Percentiles rank a stretch among this genome's conserved stretches.
phyloP scores from a whole-genome alignment of 1,140 invertebrate genomes.

The Scaptomyza montana region DNA sequence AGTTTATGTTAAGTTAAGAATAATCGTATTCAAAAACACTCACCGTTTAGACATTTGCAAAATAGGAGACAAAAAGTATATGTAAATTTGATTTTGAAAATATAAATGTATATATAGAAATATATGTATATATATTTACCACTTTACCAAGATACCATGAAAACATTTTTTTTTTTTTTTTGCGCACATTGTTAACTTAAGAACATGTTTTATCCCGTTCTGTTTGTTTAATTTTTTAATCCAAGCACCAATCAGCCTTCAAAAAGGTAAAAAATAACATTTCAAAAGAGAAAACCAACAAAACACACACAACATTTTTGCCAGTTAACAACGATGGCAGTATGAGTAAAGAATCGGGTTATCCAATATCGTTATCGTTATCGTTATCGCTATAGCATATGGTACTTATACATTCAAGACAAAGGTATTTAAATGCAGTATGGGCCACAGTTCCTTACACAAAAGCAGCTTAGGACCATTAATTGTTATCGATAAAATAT shows the following conservation, averaged over 20 bases:
- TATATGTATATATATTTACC: conserved; percentile 56
- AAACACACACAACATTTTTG: conserved; percentile 33
- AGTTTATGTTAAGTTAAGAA: conserved; percentile 49
- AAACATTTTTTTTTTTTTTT: conserved; percentile 64
- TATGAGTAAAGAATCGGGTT: conserved; percentile 11
- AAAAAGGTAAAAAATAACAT: conserved; percentile 36
- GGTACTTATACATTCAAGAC: conserved; percentile 15
- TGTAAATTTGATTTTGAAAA: conserved; percentile 55
- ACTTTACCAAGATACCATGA: conserved; percentile 75
- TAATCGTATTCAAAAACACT: conserved; percentile 81
- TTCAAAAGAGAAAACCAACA: conserved; percentile 27
- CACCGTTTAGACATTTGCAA: conserved; percentile 83
- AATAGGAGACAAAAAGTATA: conserved; percentile 58
- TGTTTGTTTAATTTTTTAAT: conserved; percentile 38
- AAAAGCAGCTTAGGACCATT: conserved; percentile 28
- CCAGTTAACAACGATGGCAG: conserved; percentile 16
- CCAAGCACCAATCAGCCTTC: conserved; percentile 72
- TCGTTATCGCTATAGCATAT: conserved; percentile 19
- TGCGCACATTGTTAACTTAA: conserved; percentile 66
- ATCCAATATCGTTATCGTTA: conserved; percentile 21
- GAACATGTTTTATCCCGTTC: conserved; percentile 57
- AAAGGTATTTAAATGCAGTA: conserved; percentile 12
- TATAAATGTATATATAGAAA: conserved; percentile 19
- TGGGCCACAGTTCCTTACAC: conserved; percentile 22
- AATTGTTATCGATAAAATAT: conserved; percentile 11